Evolutionary conservation across 2,888 invertebrate genomes (phyloP), one percentile per base, ranked within the genome.

Genomic region (Lithophane ornitopus): DNA sequence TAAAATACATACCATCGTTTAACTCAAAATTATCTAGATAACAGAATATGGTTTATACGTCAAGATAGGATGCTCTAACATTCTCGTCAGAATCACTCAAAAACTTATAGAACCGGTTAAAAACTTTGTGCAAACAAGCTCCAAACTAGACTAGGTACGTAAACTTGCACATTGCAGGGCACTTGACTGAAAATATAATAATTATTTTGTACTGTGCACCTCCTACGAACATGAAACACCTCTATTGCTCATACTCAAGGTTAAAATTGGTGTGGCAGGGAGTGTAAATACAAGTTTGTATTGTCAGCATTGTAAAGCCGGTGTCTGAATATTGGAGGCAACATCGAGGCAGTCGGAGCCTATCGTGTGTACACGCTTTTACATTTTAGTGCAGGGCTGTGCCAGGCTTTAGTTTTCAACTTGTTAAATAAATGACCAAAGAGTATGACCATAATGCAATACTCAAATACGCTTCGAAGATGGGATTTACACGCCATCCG

Each of bases 321-420:
- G 82, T 80, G 80, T 82, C 75, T 87, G 87, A 85, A 88, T 88
- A 88, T 88, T 82, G 86, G 81, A 87, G 86, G 84, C 87, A 79
- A 74, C 86, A 84, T 87, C 77, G 86, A 78, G 79, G 81, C 78
- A 83, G 80, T 75, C 81, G 59, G 74, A 73, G 84, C 81, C 81
- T 81, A 85, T 88, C 87, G 88, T 88, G 85, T 85, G 87, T 85
- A 81, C 80, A 78, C 78, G 75, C 77, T 74, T 85, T 68, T 74
- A 85, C 76, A 74, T 88, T 81, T 79, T 76, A 70, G 49, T n/a
- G n/a, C 63, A 87, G 87, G 88, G 87, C 26, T 87, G 87, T 67
- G 70, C 49, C 39, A 34, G 14, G 0, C 1, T 2, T 19, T 3
- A 41, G 14, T 46, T 49, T 49, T 19, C 8, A 16, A 56, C 7